phyloP scores from a whole-genome alignment of 2,113 vertebrate species.

The Poeciliopsis prolifica region DNA sequence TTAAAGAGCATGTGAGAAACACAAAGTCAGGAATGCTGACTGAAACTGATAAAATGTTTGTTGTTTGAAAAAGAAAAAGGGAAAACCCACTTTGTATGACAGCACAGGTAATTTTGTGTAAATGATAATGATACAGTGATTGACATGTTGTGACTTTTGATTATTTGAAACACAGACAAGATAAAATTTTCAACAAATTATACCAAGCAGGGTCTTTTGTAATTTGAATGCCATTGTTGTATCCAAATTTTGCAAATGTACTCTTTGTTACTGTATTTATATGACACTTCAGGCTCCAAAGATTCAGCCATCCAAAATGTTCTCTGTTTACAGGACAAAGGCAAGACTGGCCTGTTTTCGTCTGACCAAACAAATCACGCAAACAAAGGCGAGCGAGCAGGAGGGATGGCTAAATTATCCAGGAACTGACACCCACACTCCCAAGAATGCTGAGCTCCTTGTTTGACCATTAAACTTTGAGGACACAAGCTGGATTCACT shows the following conservation, averaged over 20 bases:
- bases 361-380: slow-evolving; percentile 43
- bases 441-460: slow-evolving; percentile 47
- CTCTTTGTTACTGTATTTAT: slow-evolving; percentile 9
- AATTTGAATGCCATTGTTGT: background rate
- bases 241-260: slow-evolving; percentile 17
- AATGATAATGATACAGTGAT: slow-evolving; percentile 3
- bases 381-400: slow-evolving; percentile 51
- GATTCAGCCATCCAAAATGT: slow-evolving; percentile 25
- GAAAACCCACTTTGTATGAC: slow-evolving; percentile 22
- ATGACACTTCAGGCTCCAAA: slow-evolving; percentile 19
- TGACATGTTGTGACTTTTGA: slow-evolving; percentile 18
- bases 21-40: slow-evolving; percentile 56
- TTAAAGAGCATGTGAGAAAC: slow-evolving; percentile 48
- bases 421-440: slow-evolving; percentile 42
- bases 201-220: background rate
- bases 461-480: slow-evolving; percentile 28
- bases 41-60: slow-evolving; percentile 50
- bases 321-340: slow-evolving; percentile 40
- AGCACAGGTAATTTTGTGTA: slow-evolving; percentile 5
- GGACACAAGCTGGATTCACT: slow-evolving; percentile 50
- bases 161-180: background rate
- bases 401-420: slow-evolving; percentile 45
- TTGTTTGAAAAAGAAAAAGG: slow-evolving; percentile 5
- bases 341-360: slow-evolving; percentile 30
- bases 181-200: background rate